These are phyloP conservation scores for Porites evermanni DNA, from an alignment of 92 coral and sea anemone species.

Conservation along the genomic window DNA sequence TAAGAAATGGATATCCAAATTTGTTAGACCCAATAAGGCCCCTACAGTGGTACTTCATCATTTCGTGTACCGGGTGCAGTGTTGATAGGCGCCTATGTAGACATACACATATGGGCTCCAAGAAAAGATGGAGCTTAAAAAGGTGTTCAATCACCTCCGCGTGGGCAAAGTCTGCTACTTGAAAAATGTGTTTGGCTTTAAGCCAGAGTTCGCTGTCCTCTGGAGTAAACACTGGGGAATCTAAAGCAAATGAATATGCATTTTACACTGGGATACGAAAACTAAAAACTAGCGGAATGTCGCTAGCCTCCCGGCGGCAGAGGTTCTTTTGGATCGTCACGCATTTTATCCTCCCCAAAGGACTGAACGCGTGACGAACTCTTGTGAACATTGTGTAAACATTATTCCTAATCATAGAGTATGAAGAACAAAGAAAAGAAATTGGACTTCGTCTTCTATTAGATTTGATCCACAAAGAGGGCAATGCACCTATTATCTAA, in stretches of 20 bases:
- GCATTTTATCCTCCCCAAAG: too few relatives aligned
- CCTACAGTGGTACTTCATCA: constrained; percentile 73
- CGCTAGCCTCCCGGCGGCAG: too few relatives aligned
- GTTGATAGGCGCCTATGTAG: constrained; percentile 64
- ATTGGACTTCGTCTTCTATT: too few relatives aligned
- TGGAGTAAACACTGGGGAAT: constrained; percentile 79
- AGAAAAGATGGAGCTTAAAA: constrained; percentile 66
- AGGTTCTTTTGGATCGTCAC: too few relatives aligned
- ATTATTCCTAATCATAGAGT: too few relatives aligned
- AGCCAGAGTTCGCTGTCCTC: constrained; percentile 75
- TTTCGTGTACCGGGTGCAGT: constrained; percentile 73
- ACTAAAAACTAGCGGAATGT: too few relatives aligned
- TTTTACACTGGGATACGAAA: too few relatives aligned
- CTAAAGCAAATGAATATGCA: constrained; percentile 15
- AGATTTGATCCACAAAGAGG: too few relatives aligned
- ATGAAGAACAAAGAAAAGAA: too few relatives aligned
- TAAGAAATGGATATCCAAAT: constrained; percentile 61
- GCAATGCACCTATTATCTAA: too few relatives aligned
- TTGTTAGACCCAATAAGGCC: constrained; percentile 71
- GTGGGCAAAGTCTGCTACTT: constrained; percentile 73
- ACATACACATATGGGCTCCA: constrained; percentile 83
- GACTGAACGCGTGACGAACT: too few relatives aligned
- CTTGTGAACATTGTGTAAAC: too few relatives aligned
- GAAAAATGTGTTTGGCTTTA: constrained; percentile 77
- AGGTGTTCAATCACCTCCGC: constrained; percentile 74